Base-by-base conservation (phyloP, 2,113 vertebrate genomes). In the Ia io region DNA sequence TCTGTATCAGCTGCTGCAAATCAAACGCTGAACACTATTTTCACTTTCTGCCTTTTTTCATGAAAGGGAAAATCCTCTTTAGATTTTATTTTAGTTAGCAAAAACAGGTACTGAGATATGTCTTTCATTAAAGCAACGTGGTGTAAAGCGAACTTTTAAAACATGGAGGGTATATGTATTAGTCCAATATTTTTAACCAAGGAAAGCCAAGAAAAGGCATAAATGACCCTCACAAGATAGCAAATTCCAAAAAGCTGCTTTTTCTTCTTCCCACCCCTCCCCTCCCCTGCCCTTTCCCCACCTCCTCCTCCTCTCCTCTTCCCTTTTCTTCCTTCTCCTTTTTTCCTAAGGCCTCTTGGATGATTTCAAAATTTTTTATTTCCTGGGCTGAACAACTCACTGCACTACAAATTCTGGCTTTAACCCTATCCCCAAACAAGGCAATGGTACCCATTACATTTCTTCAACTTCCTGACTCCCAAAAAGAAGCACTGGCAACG, bases 241-340 rank as follows among this genome's bases (percentile, higher is more conserved):
- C 77, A 30, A 74, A 77, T 53, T 22, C 53, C 74, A 44, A n/a
- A n/a, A n/a, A n/a, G n/a, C 10, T 22, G 0, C 2, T n/a, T 20
- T 13, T 10, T 35, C 32, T n/a, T 16, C 14, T 67, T 6, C 63
- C n/a, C 63, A 2, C 59, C 59, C 28, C 9, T 0, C 56, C 10
- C 22, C 61, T 13, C 61, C 14, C 6, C 63, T 1, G 2, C 30
- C 9, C 20, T 7, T 1, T 0, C 9, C 7, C 0, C 1, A 22
- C 18, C 14, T 6, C 28, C 28, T 14, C 10, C 9, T 28, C 23
- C 56, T 25, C 28, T 30, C 28, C 30, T 16, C 63, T 14, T 32
- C 30, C 25, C 4, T 28, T 11, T 17, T 53, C 13, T 22, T 47
- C 16, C 63, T 32, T 59, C 20, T 78, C 30, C 14, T 17, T 22